phyloP scores from a whole-genome alignment of 1,140 invertebrate genomes.

The Drosophila asahinai region DNA sequence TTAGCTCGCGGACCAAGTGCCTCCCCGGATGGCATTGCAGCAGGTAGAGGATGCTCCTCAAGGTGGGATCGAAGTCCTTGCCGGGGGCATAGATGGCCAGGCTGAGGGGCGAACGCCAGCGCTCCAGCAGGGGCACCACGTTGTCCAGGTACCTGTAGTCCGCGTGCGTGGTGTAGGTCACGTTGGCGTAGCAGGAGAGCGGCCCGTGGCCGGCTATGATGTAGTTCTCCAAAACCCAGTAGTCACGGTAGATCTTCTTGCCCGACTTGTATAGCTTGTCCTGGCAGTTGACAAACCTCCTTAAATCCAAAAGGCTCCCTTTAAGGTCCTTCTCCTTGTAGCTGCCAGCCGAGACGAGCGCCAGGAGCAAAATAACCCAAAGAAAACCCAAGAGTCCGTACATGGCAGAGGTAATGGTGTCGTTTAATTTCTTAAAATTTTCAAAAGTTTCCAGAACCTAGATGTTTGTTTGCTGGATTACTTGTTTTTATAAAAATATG shows the following conservation, averaged over 20 bases:
- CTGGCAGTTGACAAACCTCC: constrained; percentile 86
- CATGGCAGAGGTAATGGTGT: background rate
- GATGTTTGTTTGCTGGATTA: background rate
- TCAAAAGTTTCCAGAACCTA: background rate
- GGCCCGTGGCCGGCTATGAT: constrained; percentile 87
- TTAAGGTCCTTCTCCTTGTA: background rate
- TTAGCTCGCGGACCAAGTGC: constrained; percentile 89
- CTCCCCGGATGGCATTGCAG: constrained; percentile 88
- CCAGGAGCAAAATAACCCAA: background rate
- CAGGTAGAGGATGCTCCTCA: constrained; percentile 89
- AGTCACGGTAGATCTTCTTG: constrained; percentile 91
- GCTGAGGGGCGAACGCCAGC: constrained; percentile 89
- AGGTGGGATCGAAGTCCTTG: constrained; percentile 87
- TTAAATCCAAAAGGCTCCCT: background rate
- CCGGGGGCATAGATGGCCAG: constrained; percentile 91
- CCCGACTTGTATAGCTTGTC: constrained; percentile 87
- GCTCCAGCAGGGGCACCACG: constrained; percentile 91
- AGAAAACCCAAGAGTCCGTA: background rate
- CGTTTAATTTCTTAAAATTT: background rate
- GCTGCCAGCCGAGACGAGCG: background rate
- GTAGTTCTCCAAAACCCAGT: constrained; percentile 95
- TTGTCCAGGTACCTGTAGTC: constrained; percentile 96
- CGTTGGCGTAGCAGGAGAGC: constrained; percentile 90
- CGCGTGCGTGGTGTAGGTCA: constrained; percentile 96
- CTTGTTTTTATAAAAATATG: background rate